Evolutionary conservation across 1,140 invertebrate species (phyloP).

Genomic region (Trinorchestia longiramus): DNA sequence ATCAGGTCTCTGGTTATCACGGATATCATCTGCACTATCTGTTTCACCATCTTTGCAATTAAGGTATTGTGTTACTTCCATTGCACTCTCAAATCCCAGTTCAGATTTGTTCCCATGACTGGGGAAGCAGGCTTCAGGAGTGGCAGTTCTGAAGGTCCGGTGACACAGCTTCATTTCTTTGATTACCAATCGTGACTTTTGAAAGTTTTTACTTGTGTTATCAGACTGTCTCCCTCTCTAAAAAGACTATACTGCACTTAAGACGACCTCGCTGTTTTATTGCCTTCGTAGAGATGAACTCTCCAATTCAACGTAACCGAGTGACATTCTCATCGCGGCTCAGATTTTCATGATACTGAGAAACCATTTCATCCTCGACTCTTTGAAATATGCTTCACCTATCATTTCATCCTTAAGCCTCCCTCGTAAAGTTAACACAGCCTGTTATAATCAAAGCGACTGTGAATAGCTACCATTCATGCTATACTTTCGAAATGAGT

Average conservation of each 20-base stretch:
- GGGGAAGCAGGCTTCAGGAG: constrained; percentile 19
- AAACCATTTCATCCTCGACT: neutral
- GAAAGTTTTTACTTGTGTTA: constrained; percentile 3
- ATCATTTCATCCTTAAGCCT: neutral
- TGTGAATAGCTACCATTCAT: constrained; percentile 8
- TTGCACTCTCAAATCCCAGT: neutral
- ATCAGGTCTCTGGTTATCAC: neutral
- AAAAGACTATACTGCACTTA: neutral
- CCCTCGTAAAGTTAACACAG: constrained; percentile 6
- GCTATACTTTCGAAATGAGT: neutral
- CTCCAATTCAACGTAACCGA: constrained; percentile 36
- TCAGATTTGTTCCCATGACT: constrained; percentile 17
- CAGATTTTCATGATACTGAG: neutral
- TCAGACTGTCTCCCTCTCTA: constrained; percentile 3
- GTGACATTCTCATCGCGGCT: neutral
- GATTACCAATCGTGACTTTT: constrained; percentile 28
- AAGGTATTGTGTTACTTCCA: constrained; percentile 23
- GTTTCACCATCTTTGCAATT: constrained; percentile 23
- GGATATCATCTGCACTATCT: constrained; percentile 10
- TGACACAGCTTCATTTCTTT: constrained; percentile 47
- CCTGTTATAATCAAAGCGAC: neutral
- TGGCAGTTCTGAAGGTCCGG: constrained; percentile 40
- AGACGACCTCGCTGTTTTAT: neutral
- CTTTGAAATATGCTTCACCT: neutral
- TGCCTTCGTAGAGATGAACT: neutral